phyloP scores from a whole-genome alignment of 1,140 invertebrate species.

The Lepidotrigona ventralis region DNA sequence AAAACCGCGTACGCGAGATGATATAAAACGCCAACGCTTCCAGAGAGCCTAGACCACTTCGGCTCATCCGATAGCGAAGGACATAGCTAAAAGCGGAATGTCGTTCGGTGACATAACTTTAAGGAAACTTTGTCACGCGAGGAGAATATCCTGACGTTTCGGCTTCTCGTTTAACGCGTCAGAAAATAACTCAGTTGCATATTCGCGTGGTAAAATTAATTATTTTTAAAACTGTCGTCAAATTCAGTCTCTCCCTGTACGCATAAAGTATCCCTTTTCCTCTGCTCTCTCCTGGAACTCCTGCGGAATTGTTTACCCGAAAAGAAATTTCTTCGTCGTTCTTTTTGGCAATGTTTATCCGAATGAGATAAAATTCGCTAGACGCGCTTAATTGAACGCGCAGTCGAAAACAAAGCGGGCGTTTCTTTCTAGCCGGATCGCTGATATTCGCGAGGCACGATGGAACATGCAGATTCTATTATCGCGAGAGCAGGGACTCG shows the following conservation, averaged over 20 bases:
- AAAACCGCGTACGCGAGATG: conserved; percentile 26
- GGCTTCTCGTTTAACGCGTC: not conserved
- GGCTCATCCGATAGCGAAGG: conserved; percentile 6
- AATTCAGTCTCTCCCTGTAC: not conserved
- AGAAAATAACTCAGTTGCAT: not conserved
- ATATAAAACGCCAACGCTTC: conserved; percentile 38
- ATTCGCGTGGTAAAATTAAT: conserved; percentile 8
- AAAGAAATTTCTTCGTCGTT: conserved; percentile 28
- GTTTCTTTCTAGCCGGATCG: conserved; percentile 62
- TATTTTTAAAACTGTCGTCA: not conserved
- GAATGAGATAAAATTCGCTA: conserved; percentile 1
- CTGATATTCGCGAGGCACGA: conserved; percentile 55
- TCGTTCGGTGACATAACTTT: conserved; percentile 33
- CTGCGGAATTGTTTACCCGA: not conserved
- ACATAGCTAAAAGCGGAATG: conserved; percentile 31
- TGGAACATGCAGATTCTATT: conserved; percentile 71
- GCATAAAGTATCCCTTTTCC: not conserved
- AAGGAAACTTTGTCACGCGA: conserved; percentile 33
- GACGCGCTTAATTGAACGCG: conserved; percentile 44
- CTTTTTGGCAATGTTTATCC: conserved; percentile 23
- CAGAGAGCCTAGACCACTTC: conserved; percentile 20
- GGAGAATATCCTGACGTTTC: conserved; percentile 1
- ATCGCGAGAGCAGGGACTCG: conserved; percentile 49
- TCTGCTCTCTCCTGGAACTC: not conserved
- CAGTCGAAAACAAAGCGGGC: conserved; percentile 60